Percentiles rank a stretch among this genome's conserved stretches.
phyloP scores from a whole-genome alignment of 2,113 vertebrate genomes.

The Dunckerocampus dactyliophorus region DNA sequence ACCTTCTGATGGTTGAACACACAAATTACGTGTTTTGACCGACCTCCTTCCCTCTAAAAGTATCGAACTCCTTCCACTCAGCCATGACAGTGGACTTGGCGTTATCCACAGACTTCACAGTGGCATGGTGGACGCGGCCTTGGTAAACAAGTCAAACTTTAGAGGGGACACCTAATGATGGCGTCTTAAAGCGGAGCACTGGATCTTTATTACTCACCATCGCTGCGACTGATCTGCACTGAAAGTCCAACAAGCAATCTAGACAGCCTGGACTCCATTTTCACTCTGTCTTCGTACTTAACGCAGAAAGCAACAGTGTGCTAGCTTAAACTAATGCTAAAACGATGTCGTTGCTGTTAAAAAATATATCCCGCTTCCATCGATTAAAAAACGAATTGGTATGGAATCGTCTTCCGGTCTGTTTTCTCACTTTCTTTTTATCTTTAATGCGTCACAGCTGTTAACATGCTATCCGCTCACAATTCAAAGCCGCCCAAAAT shows the following conservation, averaged over 20 bases:
- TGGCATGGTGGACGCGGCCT: conserved; percentile 70
- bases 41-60: conserved; percentile 68
- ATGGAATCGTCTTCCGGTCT: rapidly evolving
- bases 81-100: conserved; percentile 52
- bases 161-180: not conserved
- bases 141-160: not conserved
- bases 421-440: not conserved
- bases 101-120: conserved; percentile 49
- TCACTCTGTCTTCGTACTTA: not conserved
- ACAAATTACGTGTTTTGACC: not conserved
- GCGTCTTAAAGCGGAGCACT: not conserved
- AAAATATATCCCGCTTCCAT: not conserved
- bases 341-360: not conserved
- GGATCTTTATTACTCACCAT: conserved; percentile 51
- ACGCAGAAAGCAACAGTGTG: not conserved
- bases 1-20: not conserved
- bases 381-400: not conserved
- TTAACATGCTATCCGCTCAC: not conserved
- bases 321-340: not conserved
- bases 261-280: conserved; percentile 49
- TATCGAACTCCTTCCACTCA: conserved; percentile 64
- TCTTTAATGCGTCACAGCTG: not conserved
- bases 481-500: conserved; percentile 35
- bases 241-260: conserved; percentile 50
- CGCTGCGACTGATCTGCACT: conserved; percentile 64